Percentiles rank a stretch among this genome's conserved stretches.
phyloP scores from a whole-genome alignment of 2,797 vertebrate genomes.

The Emydoidea blandingii region DNA sequence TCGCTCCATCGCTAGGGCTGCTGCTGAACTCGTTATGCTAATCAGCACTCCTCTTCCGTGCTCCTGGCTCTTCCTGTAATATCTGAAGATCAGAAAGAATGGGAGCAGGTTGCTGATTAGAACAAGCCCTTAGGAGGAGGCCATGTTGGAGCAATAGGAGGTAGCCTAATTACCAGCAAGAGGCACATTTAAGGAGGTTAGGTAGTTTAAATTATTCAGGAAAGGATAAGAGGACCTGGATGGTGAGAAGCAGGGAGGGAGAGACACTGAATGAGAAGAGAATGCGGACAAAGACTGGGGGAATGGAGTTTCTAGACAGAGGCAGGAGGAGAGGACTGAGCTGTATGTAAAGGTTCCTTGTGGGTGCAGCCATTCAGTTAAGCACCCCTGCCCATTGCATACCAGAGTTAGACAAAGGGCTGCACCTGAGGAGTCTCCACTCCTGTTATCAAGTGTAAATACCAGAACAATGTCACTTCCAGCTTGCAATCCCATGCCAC shows the following conservation, averaged over 20 bases:
- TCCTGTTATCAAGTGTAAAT: neutral
- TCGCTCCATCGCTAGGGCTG: neutral
- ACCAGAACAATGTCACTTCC: fast-evolving
- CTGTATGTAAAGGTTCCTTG: neutral
- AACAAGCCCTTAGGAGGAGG: neutral
- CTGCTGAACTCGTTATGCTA: neutral
- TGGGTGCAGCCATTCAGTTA: neutral
- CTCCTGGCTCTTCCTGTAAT: conserved; percentile 2
- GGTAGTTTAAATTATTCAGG: neutral
- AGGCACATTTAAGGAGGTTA: neutral
- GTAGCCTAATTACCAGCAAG: neutral
- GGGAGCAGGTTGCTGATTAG: neutral
- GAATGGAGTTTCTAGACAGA: neutral
- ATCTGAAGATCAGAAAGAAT: neutral
- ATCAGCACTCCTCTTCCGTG: neutral
- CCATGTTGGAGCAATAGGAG: neutral
- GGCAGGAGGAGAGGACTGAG: neutral
- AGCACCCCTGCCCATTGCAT: neutral
- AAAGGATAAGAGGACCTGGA: neutral
- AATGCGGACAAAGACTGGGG: neutral
- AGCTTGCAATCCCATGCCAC: fast-evolving
- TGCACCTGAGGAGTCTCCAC: neutral
- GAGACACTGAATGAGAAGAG: neutral
- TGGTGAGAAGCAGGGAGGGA: neutral
- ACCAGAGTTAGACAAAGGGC: neutral